These are phyloP conservation scores for Neelides folsomi DNA, from an alignment of 2,888 invertebrate species.

Conservation along the genomic window DNA sequence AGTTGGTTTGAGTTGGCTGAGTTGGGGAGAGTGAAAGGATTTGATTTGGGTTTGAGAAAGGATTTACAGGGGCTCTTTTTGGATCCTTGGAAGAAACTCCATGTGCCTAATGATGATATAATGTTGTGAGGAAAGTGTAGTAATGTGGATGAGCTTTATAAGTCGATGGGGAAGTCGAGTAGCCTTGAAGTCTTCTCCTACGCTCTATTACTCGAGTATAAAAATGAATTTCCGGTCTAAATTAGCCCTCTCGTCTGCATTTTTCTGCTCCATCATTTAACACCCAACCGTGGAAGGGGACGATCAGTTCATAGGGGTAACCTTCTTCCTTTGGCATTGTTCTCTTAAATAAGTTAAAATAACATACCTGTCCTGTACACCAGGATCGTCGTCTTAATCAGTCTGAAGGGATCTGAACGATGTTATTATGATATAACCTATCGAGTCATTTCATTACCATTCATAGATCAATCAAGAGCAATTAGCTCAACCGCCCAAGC, in stretches of 20 bases:
- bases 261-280: conserved; percentile 31
- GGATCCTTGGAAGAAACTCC: conserved; percentile 12
- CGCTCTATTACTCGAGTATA: conserved; percentile 31
- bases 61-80: background rate
- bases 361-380: no score
- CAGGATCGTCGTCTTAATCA: no score
- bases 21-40: no score
- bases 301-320: no score
- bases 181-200: conserved; percentile 18
- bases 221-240: conserved; percentile 32
- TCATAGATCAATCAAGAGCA: conserved; percentile 31
- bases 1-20: no score
- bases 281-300: conserved; percentile 20
- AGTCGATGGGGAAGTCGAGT: conserved; percentile 3
- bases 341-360: no score
- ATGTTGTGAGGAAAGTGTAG: background rate
- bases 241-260: conserved; percentile 23
- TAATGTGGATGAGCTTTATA: conserved; percentile 7
- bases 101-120: conserved; percentile 26
- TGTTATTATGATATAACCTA: no score
- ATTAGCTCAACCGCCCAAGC: conserved; percentile 21
- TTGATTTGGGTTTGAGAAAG: no score
- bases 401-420: no score
- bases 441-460: no score
- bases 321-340: no score